Conservation (phyloP, 1,140 invertebrate genomes). For the Listronotus bonariensis region DNA sequence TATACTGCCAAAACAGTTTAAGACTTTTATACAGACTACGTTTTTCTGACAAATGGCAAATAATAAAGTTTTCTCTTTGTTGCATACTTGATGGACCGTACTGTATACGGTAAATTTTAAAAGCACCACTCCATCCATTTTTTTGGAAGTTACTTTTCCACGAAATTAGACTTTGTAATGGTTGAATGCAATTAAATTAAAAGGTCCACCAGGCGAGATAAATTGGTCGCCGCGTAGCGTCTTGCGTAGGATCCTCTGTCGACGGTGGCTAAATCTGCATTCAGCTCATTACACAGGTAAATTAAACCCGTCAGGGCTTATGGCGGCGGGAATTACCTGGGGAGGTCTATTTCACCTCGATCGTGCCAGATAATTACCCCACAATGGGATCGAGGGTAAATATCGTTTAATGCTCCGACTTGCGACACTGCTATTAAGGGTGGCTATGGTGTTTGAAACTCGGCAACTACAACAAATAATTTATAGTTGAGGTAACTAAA, state of each 20-base stretch:
- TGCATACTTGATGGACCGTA: too few relatives aligned
- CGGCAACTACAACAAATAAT: too few relatives aligned
- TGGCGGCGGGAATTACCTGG: slow-evolving; percentile 48
- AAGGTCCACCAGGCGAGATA: slow-evolving; percentile 31
- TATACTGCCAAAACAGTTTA: too few relatives aligned
- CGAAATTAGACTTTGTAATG: slow-evolving; percentile 37
- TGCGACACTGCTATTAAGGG: too few relatives aligned
- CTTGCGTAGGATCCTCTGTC: slow-evolving; percentile 18
- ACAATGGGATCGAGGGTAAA: slow-evolving; percentile 25
- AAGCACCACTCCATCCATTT: not conserved
- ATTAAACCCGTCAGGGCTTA: slow-evolving; percentile 48
- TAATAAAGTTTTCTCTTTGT: too few relatives aligned
- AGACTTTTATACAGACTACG: too few relatives aligned
- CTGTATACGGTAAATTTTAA: too few relatives aligned
- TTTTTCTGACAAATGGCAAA: too few relatives aligned
- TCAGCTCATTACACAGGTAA: slow-evolving; percentile 55
- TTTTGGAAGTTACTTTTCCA: slow-evolving; percentile 28
- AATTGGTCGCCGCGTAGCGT: slow-evolving; percentile 25
- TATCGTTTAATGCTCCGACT: slow-evolving; percentile 17
- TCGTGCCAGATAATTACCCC: slow-evolving; percentile 34
- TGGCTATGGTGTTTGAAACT: too few relatives aligned
- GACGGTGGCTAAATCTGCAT: slow-evolving; percentile 43
- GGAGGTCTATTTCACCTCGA: slow-evolving; percentile 41
- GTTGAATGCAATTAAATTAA: slow-evolving; percentile 41
- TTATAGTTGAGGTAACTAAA: too few relatives aligned